Percentiles rank a stretch among this genome's conserved stretches.
Conservation (phyloP, 92 coral and sea anemone species). For the Galaxea fascicularis region DNA sequence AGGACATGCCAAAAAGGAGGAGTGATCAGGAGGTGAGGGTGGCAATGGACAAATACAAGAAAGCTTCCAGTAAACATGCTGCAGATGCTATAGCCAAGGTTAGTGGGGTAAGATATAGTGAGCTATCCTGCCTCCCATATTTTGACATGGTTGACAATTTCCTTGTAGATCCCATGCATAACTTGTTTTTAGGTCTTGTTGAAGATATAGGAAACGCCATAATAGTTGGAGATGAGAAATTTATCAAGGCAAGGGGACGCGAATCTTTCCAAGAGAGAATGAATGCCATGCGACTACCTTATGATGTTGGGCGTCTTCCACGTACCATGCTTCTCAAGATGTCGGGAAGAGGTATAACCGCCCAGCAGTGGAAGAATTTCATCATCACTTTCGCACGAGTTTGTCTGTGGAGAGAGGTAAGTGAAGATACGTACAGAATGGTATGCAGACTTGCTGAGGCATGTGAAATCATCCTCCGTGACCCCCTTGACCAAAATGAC, state of each 20-base stretch:
- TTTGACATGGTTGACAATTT: conserved; percentile 44
- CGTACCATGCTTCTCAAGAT: conserved; percentile 35
- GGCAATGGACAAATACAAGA: conserved; percentile 17
- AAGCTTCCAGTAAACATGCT: conserved; percentile 22
- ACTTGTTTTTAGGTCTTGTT: conserved; percentile 44
- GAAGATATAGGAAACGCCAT: conserved; percentile 34
- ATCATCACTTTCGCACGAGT: conserved; percentile 35
- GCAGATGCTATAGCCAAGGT: conserved; percentile 29
- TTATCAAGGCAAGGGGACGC: conserved; percentile 26
- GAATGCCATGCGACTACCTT: conserved; percentile 44
- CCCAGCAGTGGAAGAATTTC: conserved; percentile 52
- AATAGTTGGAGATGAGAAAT: background rate
- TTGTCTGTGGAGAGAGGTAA: conserved; percentile 38
- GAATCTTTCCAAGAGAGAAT: conserved; percentile 30
- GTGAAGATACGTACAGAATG: conserved; percentile 30
- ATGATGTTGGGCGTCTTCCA: conserved; percentile 63
- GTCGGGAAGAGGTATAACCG: conserved; percentile 45
- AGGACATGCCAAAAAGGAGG: conserved; percentile 4
- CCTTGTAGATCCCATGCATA: conserved; percentile 55
- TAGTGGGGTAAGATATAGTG: conserved; percentile 40
- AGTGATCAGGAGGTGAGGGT: conserved; percentile 29
- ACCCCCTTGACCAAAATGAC: conserved; percentile 19
- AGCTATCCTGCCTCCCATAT: conserved; percentile 35
- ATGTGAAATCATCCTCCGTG: conserved; percentile 34
- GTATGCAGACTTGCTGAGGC: conserved; percentile 40